Evolutionary conservation across 2,797 vertebrate species (phyloP).

Genomic region (Dromococcyx pavoninus): DNA sequence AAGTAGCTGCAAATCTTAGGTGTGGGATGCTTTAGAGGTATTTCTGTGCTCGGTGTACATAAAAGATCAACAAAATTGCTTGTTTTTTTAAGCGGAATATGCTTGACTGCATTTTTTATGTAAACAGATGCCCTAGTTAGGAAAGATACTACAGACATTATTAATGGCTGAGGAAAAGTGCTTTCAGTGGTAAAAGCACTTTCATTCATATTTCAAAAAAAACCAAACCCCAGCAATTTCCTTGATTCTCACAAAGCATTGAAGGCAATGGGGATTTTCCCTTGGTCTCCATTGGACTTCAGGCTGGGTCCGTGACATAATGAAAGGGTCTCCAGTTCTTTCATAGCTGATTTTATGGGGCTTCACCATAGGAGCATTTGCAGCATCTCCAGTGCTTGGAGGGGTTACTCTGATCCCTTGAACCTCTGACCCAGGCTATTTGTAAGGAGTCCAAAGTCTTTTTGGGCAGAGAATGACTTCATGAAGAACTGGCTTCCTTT

Average conservation of each 20-base stretch:
- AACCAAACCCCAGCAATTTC: not conserved
- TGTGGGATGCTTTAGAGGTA: not conserved
- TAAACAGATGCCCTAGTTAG: conserved; percentile 54
- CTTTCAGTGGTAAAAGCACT: conserved; percentile 54
- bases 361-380: not conserved
- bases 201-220: conserved; percentile 52
- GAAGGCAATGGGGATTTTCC: not conserved
- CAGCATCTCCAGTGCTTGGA: not conserved
- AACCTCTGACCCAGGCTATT: not conserved
- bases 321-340: not conserved
- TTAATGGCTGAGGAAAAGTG: conserved; percentile 38
- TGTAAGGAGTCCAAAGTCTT: not conserved
- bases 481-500: not conserved
- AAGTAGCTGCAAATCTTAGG: not conserved
- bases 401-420: not conserved
- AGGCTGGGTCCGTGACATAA: not conserved
- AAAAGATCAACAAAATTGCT: not conserved
- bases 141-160: conserved; percentile 32
- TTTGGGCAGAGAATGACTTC: not conserved
- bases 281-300: not conserved
- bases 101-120: conserved; percentile 40
- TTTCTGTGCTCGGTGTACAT: not conserved
- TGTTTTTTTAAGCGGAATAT: conserved; percentile 32
- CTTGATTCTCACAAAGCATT: not conserved
- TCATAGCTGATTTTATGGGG: not conserved